phyloP scores from a whole-genome alignment of 2,888 invertebrate species.

The Plusia festucae region DNA sequence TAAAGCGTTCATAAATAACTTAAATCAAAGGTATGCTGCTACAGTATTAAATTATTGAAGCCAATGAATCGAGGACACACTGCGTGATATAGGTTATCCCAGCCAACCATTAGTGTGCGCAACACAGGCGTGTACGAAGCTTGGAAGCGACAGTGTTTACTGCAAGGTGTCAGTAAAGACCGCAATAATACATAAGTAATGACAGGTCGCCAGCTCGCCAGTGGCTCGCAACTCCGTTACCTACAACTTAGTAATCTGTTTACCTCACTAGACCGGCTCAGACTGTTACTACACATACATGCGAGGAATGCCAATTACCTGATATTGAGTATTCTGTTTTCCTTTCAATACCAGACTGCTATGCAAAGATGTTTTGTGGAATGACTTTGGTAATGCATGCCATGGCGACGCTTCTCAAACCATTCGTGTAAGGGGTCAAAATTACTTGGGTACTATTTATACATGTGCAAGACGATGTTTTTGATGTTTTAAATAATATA shows the following conservation, averaged over 20 bases:
- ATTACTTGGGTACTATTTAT: too few species aligned
- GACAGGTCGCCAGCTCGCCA: slow-evolving; percentile 28
- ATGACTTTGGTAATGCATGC: neutral
- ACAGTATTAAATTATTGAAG: neutral
- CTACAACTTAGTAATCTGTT: slow-evolving; percentile 45
- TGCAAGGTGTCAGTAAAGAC: slow-evolving; percentile 43
- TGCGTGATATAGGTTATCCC: neutral
- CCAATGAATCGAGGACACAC: neutral
- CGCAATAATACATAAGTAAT: slow-evolving; percentile 58
- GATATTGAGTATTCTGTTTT: slow-evolving; percentile 42
- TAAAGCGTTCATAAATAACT: neutral
- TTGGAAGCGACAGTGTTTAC: slow-evolving; percentile 16
- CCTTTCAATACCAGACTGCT: slow-evolving; percentile 34
- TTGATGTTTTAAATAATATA: too few species aligned
- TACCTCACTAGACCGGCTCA: slow-evolving; percentile 24
- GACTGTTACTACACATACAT: slow-evolving; percentile 40
- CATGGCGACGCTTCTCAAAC: neutral
- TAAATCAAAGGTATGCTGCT: neutral
- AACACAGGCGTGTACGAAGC: neutral
- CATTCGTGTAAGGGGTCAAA: neutral
- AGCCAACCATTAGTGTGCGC: slow-evolving; percentile 1
- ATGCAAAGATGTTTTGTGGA: slow-evolving; percentile 10
- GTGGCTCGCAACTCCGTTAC: slow-evolving; percentile 41
- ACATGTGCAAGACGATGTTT: too few species aligned
- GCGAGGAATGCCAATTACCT: slow-evolving; percentile 43